Conservation (phyloP, 2,797 vertebrate species). For the Siniperca scherzeri region DNA sequence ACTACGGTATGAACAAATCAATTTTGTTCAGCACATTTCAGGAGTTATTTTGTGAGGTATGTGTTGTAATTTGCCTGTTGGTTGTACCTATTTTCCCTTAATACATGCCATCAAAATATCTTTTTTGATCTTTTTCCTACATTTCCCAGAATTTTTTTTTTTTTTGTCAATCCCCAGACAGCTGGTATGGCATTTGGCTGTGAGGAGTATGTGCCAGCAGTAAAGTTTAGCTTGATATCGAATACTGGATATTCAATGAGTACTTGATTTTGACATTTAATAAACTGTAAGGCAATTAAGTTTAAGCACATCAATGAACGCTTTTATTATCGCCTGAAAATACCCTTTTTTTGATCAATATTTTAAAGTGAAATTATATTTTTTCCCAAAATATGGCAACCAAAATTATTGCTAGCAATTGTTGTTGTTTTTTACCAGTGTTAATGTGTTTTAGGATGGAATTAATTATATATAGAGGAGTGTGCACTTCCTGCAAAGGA, state of each 20-base stretch:
- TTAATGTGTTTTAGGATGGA: not conserved
- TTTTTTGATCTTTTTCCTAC: not conserved
- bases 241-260: not conserved
- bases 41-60: not conserved
- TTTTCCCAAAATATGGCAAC: not conserved
- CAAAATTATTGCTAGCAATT: not conserved
- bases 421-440: conserved; percentile 16
- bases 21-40: not conserved
- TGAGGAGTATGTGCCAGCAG: not conserved
- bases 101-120: not conserved
- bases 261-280: not conserved
- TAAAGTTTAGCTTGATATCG: not conserved
- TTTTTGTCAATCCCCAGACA: not conserved
- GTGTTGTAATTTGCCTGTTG: not conserved
- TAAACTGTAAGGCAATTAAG: not conserved
- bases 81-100: not conserved
- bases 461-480: conserved; percentile 19
- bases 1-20: not conserved
- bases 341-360: not conserved
- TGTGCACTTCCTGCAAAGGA: conserved; percentile 16
- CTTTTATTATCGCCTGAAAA: not conserved
- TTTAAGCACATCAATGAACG: not conserved
- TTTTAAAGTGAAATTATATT: not conserved
- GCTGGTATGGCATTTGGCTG: not conserved
- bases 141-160: conserved; percentile 7